These are phyloP conservation scores for Rhinogobius similis DNA, from an alignment of 2,113 vertebrate genomes.

Conservation along the genomic window DNA sequence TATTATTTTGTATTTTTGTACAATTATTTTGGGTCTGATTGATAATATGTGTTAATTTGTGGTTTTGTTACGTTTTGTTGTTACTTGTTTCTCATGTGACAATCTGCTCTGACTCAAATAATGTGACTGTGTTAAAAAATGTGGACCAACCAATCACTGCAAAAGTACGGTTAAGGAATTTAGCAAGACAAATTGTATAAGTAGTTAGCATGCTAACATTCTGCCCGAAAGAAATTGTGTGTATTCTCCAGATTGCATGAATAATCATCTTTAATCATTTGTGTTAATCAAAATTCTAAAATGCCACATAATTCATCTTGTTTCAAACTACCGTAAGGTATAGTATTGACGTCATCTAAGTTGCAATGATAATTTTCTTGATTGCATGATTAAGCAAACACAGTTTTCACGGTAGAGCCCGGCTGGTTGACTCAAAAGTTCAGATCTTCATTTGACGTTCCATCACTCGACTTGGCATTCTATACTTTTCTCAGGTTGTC, in stretches of 20 bases:
- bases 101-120: neutral
- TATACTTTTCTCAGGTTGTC: too few relatives aligned
- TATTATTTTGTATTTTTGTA: constrained; percentile 72
- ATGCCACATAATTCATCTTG: neutral
- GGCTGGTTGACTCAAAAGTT: too few relatives aligned
- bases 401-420: too few relatives aligned
- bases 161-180: neutral
- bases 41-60: constrained; percentile 22
- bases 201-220: neutral
- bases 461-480: too few relatives aligned
- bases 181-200: neutral
- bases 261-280: too few relatives aligned
- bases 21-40: constrained; percentile 36
- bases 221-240: neutral
- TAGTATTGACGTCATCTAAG: neutral
- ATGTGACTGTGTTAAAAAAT: neutral
- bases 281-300: neutral
- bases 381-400: too few relatives aligned
- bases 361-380: neutral
- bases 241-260: neutral
- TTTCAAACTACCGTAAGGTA: neutral
- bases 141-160: constrained; percentile 6
- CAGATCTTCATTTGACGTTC: too few relatives aligned
- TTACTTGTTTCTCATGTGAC: constrained; percentile 22
- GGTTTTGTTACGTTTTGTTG: constrained; percentile 40